A percentile compares a stretch with the other conserved stretches of the same genome.
phyloP scores from a whole-genome alignment of 2,797 vertebrate genomes.

The Eulemur mongoz region DNA sequence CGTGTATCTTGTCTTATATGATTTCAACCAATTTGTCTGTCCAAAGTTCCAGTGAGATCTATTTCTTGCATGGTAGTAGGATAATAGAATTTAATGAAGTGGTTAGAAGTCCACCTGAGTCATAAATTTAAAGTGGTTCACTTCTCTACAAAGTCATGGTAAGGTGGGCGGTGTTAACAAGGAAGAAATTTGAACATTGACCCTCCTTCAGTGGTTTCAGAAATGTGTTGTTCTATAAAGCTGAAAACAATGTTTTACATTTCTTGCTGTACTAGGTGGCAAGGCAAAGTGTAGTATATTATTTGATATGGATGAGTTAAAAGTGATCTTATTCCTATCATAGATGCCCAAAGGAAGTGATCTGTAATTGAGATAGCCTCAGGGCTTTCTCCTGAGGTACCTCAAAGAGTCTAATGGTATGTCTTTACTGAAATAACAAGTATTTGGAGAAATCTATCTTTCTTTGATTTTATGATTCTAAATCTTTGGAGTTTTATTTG shows the following conservation, averaged over 20 bases:
- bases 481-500: constrained; percentile 35
- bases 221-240: constrained; percentile 35
- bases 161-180: constrained; percentile 9
- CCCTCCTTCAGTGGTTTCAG: constrained; percentile 55
- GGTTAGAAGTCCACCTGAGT: constrained; percentile 5
- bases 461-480: constrained; percentile 37
- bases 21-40: constrained; percentile 12
- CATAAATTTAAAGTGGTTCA: constrained; percentile 54
- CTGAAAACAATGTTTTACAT: constrained; percentile 36
- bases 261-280: background rate
- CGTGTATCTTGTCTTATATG: constrained; percentile 35
- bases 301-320: constrained; percentile 9
- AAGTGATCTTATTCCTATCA: background rate
- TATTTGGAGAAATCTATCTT: constrained; percentile 16
- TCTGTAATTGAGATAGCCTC: background rate
- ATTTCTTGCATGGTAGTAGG: background rate
- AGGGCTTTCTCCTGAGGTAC: background rate
- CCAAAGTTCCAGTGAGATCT: constrained; percentile 26
- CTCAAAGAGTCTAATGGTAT: background rate
- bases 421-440: background rate
- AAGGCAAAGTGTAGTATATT: background rate
- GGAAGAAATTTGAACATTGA: constrained; percentile 36
- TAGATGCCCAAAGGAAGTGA: background rate
- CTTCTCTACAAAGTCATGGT: constrained; percentile 38
- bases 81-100: constrained; percentile 54